Evolutionary conservation across 1,140 invertebrate species (phyloP).

Genomic region (Batillaria attramentaria): DNA sequence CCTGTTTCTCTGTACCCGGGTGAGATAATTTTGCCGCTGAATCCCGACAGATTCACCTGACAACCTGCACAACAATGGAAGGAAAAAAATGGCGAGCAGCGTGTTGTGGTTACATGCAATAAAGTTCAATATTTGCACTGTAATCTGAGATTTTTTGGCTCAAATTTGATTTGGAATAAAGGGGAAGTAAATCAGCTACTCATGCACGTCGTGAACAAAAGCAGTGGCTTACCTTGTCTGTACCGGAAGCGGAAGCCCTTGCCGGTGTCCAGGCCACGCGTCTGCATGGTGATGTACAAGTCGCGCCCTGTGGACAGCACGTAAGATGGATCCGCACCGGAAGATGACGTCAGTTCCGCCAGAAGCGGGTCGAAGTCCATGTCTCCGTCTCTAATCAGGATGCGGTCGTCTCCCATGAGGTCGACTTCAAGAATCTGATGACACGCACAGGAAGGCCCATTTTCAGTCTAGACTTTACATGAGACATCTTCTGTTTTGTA

Average conservation of each 20-base stretch:
- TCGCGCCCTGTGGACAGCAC: slow-evolving; percentile 35
- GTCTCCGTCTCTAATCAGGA: slow-evolving; percentile 41
- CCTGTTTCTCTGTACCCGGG: slow-evolving; percentile 35
- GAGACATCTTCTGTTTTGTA: too few species aligned
- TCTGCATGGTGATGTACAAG: slow-evolving; percentile 43
- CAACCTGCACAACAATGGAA: too few species aligned
- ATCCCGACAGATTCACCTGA: slow-evolving; percentile 17
- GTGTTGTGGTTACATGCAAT: too few species aligned
- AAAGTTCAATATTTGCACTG: too few species aligned
- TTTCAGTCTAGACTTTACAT: too few species aligned
- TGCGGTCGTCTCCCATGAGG: slow-evolving; percentile 26
- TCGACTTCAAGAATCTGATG: slow-evolving; percentile 39
- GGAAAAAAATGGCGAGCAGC: too few species aligned
- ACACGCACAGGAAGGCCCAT: too few species aligned
- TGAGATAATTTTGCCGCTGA: slow-evolving; percentile 31
- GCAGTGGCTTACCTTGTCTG: slow-evolving; percentile 33
- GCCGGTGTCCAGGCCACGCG: slow-evolving; percentile 20
- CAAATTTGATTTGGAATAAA: too few species aligned
- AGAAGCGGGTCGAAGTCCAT: slow-evolving; percentile 17
- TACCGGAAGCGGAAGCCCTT: slow-evolving; percentile 39
- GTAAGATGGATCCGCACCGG: slow-evolving; percentile 15
- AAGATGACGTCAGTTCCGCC: slow-evolving; percentile 20
- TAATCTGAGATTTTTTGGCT: too few species aligned
- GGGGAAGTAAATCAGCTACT: too few species aligned
- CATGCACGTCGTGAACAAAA: too few species aligned